Evolutionary conservation across 2,888 invertebrate species (phyloP).

Genomic region (Callyntrura sp.): DNA sequence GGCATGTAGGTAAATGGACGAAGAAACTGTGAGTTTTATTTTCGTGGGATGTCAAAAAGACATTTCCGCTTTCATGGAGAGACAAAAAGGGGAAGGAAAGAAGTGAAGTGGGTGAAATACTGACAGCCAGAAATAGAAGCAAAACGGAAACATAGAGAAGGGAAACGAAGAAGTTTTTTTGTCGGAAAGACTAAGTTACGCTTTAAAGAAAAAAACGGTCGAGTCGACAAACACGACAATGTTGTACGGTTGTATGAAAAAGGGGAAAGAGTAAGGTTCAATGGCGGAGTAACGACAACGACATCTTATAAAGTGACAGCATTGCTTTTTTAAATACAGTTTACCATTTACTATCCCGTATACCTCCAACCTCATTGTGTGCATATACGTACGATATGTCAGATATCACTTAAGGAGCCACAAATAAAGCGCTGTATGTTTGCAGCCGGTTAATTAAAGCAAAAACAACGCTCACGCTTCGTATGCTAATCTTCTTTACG

Average conservation of each 20-base stretch:
- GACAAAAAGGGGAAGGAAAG: background rate
- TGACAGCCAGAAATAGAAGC: constrained; percentile 53
- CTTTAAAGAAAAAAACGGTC: constrained; percentile 21
- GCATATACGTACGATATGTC: background rate
- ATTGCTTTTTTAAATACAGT: background rate
- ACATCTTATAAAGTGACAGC: background rate
- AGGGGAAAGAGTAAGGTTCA: background rate
- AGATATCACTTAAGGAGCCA: background rate
- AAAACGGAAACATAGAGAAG: background rate
- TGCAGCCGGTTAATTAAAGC: constrained; percentile 8
- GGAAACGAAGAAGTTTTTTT: background rate
- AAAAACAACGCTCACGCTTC: background rate
- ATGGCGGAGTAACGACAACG: background rate
- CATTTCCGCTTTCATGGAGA: constrained; percentile 67
- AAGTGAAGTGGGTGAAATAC: constrained; percentile 28
- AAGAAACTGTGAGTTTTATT: background rate
- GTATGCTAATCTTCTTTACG: background rate
- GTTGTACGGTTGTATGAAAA: background rate
- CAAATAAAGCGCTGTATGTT: background rate
- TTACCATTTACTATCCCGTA: too few species aligned
- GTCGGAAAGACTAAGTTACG: background rate
- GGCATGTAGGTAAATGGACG: background rate
- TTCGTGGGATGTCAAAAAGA: constrained; percentile 30
- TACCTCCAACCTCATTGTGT: too few species aligned
- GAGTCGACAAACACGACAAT: background rate